These are phyloP conservation scores for Watsonalla binaria DNA, from an alignment of 2,888 invertebrate species.

Conservation along the genomic window DNA sequence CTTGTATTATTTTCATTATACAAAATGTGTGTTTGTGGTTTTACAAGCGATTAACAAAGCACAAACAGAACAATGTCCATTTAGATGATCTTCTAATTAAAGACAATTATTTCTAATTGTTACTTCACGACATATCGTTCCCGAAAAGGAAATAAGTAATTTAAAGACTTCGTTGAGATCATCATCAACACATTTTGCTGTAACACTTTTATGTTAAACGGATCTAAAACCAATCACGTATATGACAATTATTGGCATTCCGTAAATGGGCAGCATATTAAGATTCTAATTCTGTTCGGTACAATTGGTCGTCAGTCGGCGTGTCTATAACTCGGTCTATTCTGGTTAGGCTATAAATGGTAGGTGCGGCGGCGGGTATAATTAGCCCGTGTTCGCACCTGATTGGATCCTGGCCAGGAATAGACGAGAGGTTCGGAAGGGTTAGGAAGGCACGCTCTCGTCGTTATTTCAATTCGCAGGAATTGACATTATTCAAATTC, in stretches of 20 bases:
- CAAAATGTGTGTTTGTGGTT: too few species aligned
- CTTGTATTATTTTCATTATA: too few species aligned
- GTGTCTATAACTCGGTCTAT: slow-evolving; percentile 54
- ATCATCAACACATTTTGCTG: too few species aligned
- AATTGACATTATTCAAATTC: background rate
- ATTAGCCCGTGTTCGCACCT: slow-evolving; percentile 68
- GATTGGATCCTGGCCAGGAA: slow-evolving; percentile 66
- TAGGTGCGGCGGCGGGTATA: slow-evolving; percentile 52
- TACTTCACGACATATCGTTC: too few species aligned
- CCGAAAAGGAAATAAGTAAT: too few species aligned
- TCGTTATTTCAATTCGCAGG: background rate
- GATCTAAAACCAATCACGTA: background rate
- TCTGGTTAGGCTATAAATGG: slow-evolving; percentile 66
- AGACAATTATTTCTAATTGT: too few species aligned
- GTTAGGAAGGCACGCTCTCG: slow-evolving; percentile 17
- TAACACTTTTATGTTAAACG: background rate
- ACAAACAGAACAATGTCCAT: too few species aligned
- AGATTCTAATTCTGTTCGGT: slow-evolving; percentile 35
- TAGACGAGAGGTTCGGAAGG: slow-evolving; percentile 7
- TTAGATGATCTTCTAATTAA: too few species aligned
- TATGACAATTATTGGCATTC: slow-evolving; percentile 19
- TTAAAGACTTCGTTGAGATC: background rate
- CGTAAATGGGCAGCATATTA: slow-evolving; percentile 38
- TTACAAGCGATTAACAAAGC: too few species aligned
- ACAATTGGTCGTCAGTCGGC: slow-evolving; percentile 31